These are phyloP conservation scores for Chrysoperla carnea DNA, from an alignment of 1,140 invertebrate genomes.

Conservation along the genomic window DNA sequence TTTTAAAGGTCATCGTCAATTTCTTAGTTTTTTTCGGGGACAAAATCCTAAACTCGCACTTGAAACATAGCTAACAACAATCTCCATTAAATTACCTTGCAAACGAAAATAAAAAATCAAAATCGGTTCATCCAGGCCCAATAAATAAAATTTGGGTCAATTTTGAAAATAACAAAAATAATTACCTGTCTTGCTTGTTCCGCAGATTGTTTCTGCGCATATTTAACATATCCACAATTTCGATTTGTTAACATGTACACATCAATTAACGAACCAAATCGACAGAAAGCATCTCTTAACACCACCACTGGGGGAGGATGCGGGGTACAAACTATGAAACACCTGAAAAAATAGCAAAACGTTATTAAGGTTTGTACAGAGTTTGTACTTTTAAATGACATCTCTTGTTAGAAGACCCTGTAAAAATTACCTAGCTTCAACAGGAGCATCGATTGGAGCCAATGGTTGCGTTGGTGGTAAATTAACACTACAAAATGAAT, in stretches of 20 bases:
- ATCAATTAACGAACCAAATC: constrained; percentile 86
- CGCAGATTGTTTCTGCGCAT: constrained; percentile 58
- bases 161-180: too few species aligned
- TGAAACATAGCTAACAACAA: too few species aligned
- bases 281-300: constrained; percentile 76
- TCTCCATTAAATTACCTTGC: too few species aligned
- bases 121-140: too few species aligned
- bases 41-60: too few species aligned
- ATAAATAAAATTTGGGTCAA: too few species aligned
- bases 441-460: constrained; percentile 49
- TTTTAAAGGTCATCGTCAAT: too few species aligned
- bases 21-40: too few species aligned
- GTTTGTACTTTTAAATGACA: too few species aligned
- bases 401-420: too few species aligned
- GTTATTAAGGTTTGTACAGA: too few species aligned
- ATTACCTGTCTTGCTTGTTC: constrained; percentile 54
- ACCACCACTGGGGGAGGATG: constrained; percentile 58
- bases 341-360: constrained; percentile 21
- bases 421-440: constrained; percentile 40
- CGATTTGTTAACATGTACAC: constrained; percentile 76
- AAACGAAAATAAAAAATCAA: too few species aligned
- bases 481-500: constrained; percentile 34
- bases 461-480: constrained; percentile 56
- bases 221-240: constrained; percentile 85
- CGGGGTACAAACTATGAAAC: constrained; percentile 66